These are phyloP conservation scores for Hymenochirus boettgeri DNA, from an alignment of 2,113 vertebrate genomes.

Conservation along the genomic window DNA sequence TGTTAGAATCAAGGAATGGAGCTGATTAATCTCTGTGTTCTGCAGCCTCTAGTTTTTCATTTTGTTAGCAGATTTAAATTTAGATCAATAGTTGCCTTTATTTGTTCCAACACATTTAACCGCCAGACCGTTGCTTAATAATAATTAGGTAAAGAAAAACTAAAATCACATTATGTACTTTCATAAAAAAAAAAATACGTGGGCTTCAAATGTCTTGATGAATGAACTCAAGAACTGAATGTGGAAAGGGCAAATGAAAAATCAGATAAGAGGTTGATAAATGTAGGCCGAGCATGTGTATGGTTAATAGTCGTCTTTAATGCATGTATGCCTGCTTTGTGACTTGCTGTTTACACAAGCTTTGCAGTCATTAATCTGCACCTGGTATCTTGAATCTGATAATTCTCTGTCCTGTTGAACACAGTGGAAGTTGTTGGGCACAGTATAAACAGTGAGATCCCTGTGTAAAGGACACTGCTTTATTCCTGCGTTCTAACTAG, in stretches of 20 bases:
- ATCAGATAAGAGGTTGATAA: too few relatives aligned
- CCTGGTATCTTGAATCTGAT: conserved; percentile 24
- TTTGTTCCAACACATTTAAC: too few relatives aligned
- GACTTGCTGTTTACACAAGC: conserved; percentile 21
- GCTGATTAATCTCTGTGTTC: neutral
- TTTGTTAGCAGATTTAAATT: neutral
- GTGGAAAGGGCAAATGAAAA: neutral
- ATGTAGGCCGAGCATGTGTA: neutral
- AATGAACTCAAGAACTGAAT: neutral
- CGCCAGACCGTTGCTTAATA: too few relatives aligned
- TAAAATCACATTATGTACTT: neutral
- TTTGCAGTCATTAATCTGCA: conserved; percentile 16
- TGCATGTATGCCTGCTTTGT: neutral
- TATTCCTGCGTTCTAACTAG: conserved; percentile 4
- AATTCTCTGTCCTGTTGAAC: conserved; percentile 9
- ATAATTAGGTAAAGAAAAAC: neutral
- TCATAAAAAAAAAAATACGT: neutral
- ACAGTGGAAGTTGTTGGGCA: conserved; percentile 14
- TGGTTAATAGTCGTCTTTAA: neutral
- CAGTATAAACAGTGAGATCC: conserved; percentile 17
- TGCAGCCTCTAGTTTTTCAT: neutral
- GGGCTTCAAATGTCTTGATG: neutral
- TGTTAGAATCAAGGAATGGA: neutral
- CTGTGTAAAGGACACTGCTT: conserved; percentile 34
- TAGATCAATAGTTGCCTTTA: too few relatives aligned